These are phyloP conservation scores for Sebastes iracundus DNA, from an alignment of 2,797 vertebrate genomes.

Conservation along the genomic window DNA sequence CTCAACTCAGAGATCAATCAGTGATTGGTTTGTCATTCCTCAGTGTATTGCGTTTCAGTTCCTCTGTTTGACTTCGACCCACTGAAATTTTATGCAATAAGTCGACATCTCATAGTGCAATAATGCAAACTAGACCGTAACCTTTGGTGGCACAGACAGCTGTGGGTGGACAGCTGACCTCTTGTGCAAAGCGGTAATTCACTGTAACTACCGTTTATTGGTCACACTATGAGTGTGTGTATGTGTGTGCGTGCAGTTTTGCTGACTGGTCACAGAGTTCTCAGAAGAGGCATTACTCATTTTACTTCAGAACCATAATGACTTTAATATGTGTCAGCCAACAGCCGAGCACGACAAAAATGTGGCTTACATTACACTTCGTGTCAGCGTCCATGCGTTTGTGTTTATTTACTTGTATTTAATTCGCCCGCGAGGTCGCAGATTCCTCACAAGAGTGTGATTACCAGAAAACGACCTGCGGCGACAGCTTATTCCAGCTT, in stretches of 20 bases:
- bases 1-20: not conserved
- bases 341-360: not conserved
- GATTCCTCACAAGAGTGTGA: slow-evolving; percentile 11
- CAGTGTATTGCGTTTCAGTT: not conserved
- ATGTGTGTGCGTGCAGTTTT: not conserved
- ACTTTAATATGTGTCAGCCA: not conserved
- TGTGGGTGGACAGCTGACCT: slow-evolving; percentile 37
- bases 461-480: slow-evolving; percentile 37
- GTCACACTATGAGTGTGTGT: not conserved
- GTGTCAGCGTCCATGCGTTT: not conserved
- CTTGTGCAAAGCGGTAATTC: slow-evolving; percentile 42
- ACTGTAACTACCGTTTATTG: slow-evolving; percentile 15
- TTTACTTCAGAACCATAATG: slow-evolving; percentile 12
- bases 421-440: not conserved
- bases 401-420: slow-evolving; percentile 10
- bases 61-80: slow-evolving; percentile 20
- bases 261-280: slow-evolving; percentile 34
- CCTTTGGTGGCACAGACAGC: slow-evolving; percentile 30
- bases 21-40: not conserved
- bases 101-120: not conserved
- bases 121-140: slow-evolving; percentile 24
- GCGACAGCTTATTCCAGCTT: slow-evolving; percentile 32
- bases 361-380: not conserved
- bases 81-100: slow-evolving; percentile 1
- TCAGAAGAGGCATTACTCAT: slow-evolving; percentile 11